Evolutionary conservation across 2,888 invertebrate genomes (phyloP).

Genomic region (Limnephilus marmoratus): DNA sequence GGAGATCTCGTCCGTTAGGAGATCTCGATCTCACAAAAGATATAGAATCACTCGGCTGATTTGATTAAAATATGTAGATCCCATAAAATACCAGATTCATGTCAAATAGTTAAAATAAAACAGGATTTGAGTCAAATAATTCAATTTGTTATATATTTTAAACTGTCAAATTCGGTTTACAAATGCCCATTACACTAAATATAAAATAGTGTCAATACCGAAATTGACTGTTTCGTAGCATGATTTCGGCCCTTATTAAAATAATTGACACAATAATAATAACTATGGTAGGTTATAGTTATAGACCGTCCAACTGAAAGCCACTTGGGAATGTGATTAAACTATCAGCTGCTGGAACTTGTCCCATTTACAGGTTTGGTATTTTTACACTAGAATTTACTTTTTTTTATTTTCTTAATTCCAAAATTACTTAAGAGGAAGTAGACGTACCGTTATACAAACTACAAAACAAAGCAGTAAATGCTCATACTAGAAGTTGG

Average conservation of each 20-base stretch:
- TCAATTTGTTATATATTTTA: background rate
- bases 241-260: background rate
- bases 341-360: background rate
- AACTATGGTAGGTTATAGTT: background rate
- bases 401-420: too few species aligned
- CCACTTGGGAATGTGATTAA: constrained; percentile 19
- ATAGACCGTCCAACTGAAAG: background rate
- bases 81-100: too few species aligned
- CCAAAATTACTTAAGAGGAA: background rate
- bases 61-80: too few species aligned
- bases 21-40: too few species aligned
- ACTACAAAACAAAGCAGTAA: background rate
- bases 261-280: constrained; percentile 33
- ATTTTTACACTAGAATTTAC: too few species aligned
- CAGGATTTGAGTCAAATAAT: too few species aligned
- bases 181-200: background rate
- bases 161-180: background rate
- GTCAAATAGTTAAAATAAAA: too few species aligned
- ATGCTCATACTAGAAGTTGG: background rate
- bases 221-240: constrained; percentile 17
- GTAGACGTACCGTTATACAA: background rate
- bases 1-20: too few species aligned
- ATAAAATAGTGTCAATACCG: constrained; percentile 1
- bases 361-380: background rate
- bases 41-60: too few species aligned